A percentile compares a stretch with the other conserved stretches of the same genome.
Conservation (phyloP, 1,140 invertebrate species). For the Tribolium madens region DNA sequence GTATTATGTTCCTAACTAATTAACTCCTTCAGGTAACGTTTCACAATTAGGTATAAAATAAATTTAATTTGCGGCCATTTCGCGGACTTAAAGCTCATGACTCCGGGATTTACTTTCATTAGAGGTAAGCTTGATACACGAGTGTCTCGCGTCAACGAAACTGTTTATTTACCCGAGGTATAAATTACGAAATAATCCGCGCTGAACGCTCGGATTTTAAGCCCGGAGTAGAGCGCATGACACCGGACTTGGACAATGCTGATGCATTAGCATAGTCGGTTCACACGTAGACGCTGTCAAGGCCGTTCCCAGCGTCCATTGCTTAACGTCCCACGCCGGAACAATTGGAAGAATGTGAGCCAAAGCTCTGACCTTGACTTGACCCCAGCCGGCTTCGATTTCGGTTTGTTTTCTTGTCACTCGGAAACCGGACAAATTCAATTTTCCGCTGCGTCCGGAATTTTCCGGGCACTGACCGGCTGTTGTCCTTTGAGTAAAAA, state of each 20-base stretch:
- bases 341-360: slow-evolving; percentile 50
- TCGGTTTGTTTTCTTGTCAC: not conserved
- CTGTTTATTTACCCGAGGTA: not conserved
- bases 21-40: slow-evolving; percentile 2
- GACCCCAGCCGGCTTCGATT: slow-evolving; percentile 49
- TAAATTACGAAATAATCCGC: slow-evolving; percentile 12
- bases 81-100: slow-evolving; percentile 3
- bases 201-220: slow-evolving; percentile 35
- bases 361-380: slow-evolving; percentile 54
- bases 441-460: not conserved
- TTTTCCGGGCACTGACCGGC: not conserved
- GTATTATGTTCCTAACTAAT: slow-evolving; percentile 10
- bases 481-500: not conserved
- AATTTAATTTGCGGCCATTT: not conserved
- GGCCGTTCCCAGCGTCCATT: slow-evolving; percentile 56
- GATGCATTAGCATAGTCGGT: slow-evolving; percentile 56
- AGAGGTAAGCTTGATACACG: not conserved
- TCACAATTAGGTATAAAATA: slow-evolving; percentile 9
- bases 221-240: slow-evolving; percentile 19
- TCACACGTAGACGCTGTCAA: slow-evolving; percentile 58
- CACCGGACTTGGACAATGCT: slow-evolving; percentile 47
- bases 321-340: slow-evolving; percentile 54
- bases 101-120: slow-evolving; percentile 9
- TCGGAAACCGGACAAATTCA: too few relatives aligned
- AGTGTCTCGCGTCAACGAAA: not conserved